Evolutionary conservation across 2,113 vertebrate species (phyloP).

Genomic region (Pomatostomus ruficeps): DNA sequence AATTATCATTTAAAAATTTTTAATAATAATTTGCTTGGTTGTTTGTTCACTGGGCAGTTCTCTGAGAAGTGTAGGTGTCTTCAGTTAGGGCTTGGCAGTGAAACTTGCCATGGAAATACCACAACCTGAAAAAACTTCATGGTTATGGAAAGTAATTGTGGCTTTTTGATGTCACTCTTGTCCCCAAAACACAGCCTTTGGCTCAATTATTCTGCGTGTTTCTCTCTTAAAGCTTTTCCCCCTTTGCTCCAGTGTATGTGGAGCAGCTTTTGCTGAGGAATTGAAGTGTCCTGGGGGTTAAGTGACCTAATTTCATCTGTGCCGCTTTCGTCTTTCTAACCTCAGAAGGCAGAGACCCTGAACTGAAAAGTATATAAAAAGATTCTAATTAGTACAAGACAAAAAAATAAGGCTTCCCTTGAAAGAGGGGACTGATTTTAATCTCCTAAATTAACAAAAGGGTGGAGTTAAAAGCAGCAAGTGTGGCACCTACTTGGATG

Average conservation of each 20-base stretch:
- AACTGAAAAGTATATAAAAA: background rate
- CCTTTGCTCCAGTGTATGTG: background rate
- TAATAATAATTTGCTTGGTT: background rate
- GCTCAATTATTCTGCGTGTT: background rate
- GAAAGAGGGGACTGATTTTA: background rate
- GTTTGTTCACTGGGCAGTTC: background rate
- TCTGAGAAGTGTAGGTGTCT: background rate
- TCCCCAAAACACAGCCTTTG: background rate
- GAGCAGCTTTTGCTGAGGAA: background rate
- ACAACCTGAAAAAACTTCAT: background rate
- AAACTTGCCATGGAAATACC: background rate
- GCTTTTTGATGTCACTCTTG: background rate
- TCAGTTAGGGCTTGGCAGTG: background rate
- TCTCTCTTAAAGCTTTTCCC: background rate
- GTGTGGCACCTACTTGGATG: background rate
- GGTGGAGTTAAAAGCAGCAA: background rate
- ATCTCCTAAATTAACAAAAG: background rate
- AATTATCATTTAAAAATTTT: fast-evolving
- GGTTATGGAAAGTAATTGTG: background rate
- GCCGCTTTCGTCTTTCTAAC: background rate
- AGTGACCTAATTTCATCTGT: background rate
- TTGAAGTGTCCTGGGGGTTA: background rate
- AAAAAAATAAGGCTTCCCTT: background rate
- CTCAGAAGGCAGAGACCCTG: slow-evolving; percentile 16
- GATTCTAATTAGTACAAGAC: slow-evolving; percentile 9